These are phyloP conservation scores for Bibio marci DNA, from an alignment of 2,888 invertebrate genomes.

Conservation along the genomic window DNA sequence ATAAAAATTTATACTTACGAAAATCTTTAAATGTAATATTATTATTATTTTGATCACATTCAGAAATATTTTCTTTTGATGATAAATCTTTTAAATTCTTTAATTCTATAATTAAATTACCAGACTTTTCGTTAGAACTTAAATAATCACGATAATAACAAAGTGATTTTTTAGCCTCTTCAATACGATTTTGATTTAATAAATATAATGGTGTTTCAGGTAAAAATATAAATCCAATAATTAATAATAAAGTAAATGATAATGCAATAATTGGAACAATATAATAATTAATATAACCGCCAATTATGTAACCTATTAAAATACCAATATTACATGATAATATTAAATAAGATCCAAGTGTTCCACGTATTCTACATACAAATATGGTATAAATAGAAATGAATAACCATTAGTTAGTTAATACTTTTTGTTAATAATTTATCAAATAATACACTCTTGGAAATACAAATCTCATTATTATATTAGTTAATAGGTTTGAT, in stretches of 20 bases:
- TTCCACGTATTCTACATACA: conserved; percentile 10
- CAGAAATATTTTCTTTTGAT: too few species aligned
- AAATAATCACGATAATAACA: conserved; percentile 5
- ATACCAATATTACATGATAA: conserved; percentile 9
- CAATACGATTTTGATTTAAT: conserved; percentile 4
- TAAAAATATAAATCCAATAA: conserved; percentile 6
- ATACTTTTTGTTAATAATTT: too few species aligned
- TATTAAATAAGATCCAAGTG: conserved; percentile 7
- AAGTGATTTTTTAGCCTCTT: conserved; percentile 8
- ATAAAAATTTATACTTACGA: too few species aligned
- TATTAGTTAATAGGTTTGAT: too few species aligned
- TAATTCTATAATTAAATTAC: too few species aligned
- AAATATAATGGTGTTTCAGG: conserved; percentile 11
- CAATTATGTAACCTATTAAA: conserved; percentile 9
- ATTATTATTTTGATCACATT: too few species aligned
- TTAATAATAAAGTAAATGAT: conserved; percentile 6
- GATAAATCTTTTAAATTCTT: too few species aligned
- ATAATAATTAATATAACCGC: conserved; percentile 9
- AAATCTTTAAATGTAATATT: too few species aligned
- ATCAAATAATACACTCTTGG: too few species aligned
- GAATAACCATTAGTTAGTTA: too few species aligned
- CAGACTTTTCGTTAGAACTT: too few species aligned
- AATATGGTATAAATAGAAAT: background rate
- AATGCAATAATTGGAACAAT: conserved; percentile 8
- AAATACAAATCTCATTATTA: too few species aligned